Conservation (phyloP, 2,113 vertebrate species). For the Peromyscus maniculatus region DNA sequence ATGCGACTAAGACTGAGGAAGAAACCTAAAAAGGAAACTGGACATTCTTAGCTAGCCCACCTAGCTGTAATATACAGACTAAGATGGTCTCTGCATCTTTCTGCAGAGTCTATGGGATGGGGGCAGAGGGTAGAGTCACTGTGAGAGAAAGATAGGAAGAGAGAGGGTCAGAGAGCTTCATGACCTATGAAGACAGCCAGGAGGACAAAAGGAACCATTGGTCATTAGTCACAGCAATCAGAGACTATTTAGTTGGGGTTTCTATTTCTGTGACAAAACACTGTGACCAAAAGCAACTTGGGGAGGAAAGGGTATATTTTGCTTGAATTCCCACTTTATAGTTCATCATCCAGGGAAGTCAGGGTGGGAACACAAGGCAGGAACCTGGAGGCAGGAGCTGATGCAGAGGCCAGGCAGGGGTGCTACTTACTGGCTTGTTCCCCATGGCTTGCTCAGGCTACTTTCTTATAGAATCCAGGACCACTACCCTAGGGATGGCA, state of each 20-base stretch:
- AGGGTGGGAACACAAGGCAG: background rate
- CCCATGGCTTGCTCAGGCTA: background rate
- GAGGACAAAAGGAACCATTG: accelerated
- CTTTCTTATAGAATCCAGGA: background rate
- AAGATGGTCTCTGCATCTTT: background rate
- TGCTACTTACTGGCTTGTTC: background rate
- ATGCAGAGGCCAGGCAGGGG: background rate
- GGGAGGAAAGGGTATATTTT: background rate
- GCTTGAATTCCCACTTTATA: background rate
- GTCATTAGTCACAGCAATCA: no score
- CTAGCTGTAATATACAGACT: background rate
- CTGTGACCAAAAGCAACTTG: background rate
- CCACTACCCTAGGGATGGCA: no score
- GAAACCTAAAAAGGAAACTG: no score
- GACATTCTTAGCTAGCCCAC: background rate
- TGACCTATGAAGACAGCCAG: background rate
- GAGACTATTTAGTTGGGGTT: background rate
- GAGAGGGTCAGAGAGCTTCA: background rate
- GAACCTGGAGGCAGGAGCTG: background rate
- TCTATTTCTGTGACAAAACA: background rate
- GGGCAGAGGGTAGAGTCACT: background rate
- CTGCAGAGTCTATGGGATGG: background rate
- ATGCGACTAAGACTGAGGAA: background rate
- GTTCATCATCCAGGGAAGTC: background rate
- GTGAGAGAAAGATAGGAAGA: background rate